A percentile compares a stretch with the other conserved stretches of the same genome.
These are phyloP conservation scores for Gymnocypris eckloni DNA, from an alignment of 2,797 vertebrate species.

Conservation along the genomic window DNA sequence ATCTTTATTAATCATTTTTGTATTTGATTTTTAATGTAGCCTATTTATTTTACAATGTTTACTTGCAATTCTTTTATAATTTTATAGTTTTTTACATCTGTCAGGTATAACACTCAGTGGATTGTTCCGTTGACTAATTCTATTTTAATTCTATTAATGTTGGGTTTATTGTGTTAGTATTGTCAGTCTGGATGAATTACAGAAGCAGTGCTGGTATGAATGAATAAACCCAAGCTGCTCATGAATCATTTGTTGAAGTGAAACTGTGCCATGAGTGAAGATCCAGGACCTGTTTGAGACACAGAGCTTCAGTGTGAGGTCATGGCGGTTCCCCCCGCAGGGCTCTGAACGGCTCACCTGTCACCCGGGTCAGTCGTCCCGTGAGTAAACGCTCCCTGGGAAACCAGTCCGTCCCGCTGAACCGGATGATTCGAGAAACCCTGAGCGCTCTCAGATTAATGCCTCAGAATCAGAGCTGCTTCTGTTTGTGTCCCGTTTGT, in stretches of 20 bases:
- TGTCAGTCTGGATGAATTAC: neutral
- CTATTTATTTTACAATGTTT: neutral
- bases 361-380: neutral
- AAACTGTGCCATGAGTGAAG: slow-evolving; percentile 1
- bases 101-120: neutral
- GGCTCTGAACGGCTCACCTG: slow-evolving; percentile 9
- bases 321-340: neutral
- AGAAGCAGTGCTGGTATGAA: neutral
- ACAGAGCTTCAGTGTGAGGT: neutral
- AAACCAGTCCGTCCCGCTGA: slow-evolving; percentile 9
- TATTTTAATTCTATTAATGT: neutral
- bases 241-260: neutral
- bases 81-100: neutral
- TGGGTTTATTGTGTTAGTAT: neutral
- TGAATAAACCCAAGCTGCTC: neutral
- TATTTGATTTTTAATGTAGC: neutral
- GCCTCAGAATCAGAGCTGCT: too few relatives aligned
- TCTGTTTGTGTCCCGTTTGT: neutral
- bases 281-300: slow-evolving; percentile 2
- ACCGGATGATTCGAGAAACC: neutral
- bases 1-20: neutral
- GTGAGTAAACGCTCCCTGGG: neutral
- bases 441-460: neutral
- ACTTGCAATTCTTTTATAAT: neutral
- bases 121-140: neutral